phyloP scores from a whole-genome alignment of 1,140 invertebrate genomes.

The Bursaphelenchus mucronatus region DNA sequence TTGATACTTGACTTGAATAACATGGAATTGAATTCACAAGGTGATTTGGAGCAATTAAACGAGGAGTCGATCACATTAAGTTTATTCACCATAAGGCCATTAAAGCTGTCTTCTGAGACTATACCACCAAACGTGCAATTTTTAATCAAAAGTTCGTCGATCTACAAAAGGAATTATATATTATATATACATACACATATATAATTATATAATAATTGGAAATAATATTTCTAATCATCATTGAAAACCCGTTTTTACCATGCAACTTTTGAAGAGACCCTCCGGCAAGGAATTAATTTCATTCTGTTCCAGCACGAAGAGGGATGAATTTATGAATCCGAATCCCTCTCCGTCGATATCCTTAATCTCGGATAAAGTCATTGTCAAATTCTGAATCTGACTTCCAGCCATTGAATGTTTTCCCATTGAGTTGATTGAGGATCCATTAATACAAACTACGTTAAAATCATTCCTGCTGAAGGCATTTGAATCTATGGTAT shows the following conservation, averaged over 20 bases:
- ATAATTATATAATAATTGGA: background rate
- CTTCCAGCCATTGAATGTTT: background rate
- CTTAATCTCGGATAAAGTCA: slow-evolving; percentile 11
- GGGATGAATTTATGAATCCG: slow-evolving; percentile 17
- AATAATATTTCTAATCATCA: background rate
- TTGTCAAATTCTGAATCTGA: slow-evolving; percentile 19
- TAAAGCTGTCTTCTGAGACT: slow-evolving; percentile 17
- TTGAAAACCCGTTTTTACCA: slow-evolving; percentile 1
- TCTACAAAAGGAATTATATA: slow-evolving; percentile 4
- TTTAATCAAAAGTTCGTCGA: slow-evolving; percentile 20
- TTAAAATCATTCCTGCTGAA: slow-evolving; percentile 22
- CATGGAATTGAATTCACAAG: slow-evolving; percentile 30
- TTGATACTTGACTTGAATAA: slow-evolving; percentile 24
- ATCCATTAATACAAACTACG: slow-evolving; percentile 1
- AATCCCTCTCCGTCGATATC: slow-evolving; percentile 16
- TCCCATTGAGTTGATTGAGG: slow-evolving; percentile 9
- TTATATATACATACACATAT: too few species aligned
- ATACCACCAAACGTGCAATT: slow-evolving; percentile 9
- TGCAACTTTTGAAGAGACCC: slow-evolving; percentile 14
- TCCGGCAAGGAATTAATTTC: slow-evolving; percentile 24
- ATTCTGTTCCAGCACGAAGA: slow-evolving; percentile 1
- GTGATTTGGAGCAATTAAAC: slow-evolving; percentile 22
- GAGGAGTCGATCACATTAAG: slow-evolving; percentile 15
- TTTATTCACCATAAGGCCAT: slow-evolving; percentile 20
- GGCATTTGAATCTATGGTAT: slow-evolving; percentile 10